phyloP scores from a whole-genome alignment of 2,888 invertebrate genomes.

The Amblyteles armatorius region DNA sequence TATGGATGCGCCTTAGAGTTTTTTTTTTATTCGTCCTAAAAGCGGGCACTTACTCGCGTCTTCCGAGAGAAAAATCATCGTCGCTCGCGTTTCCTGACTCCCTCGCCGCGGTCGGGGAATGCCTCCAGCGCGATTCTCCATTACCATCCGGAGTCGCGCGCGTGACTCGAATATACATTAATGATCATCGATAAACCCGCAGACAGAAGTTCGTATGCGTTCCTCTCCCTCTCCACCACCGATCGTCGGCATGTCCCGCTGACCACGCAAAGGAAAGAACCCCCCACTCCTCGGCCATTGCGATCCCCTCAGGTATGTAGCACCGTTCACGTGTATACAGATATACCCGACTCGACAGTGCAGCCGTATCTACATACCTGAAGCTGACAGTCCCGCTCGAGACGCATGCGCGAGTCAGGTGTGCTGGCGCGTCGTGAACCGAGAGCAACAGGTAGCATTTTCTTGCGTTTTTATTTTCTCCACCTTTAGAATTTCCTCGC shows the following conservation, averaged over 20 bases:
- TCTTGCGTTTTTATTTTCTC: conserved; percentile 34
- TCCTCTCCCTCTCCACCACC: not conserved
- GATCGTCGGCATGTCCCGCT: not conserved
- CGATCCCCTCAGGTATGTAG: conserved; percentile 55
- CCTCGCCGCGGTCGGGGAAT: conserved; percentile 51
- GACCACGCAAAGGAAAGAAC: conserved; percentile 35
- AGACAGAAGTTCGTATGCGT: conserved; percentile 9
- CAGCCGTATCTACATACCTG: conserved; percentile 13
- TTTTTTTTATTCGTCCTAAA: not conserved
- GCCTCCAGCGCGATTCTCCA: conserved; percentile 72
- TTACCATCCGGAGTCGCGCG: conserved; percentile 73
- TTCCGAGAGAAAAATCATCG: conserved; percentile 2
- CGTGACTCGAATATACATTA: conserved; percentile 72
- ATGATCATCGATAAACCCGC: conserved; percentile 48
- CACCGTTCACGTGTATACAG: conserved; percentile 8
- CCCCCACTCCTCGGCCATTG: conserved; percentile 1
- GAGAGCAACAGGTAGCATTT: conserved; percentile 72
- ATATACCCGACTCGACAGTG: conserved; percentile 16
- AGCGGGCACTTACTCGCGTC: not conserved
- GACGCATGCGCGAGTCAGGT: conserved; percentile 72
- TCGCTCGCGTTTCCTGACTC: conserved; percentile 45
- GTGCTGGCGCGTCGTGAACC: conserved; percentile 61
- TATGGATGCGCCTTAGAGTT: not conserved
- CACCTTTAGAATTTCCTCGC: conserved; percentile 39
- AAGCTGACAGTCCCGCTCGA: conserved; percentile 32